Conservation (phyloP, 2,113 vertebrate genomes). For the Scomber scombrus region DNA sequence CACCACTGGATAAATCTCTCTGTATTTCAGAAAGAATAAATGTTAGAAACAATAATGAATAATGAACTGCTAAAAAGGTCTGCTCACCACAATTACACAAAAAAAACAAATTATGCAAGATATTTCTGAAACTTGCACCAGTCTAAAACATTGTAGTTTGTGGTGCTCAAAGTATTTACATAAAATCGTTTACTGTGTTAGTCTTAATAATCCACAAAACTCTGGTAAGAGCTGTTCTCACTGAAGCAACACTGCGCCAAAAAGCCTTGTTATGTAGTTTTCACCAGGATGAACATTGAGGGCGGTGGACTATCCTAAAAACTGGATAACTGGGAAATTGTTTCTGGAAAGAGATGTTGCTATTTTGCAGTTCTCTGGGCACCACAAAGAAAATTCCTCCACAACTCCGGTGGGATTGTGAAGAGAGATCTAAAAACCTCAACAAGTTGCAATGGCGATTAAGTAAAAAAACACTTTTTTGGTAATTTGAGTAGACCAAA, state of each 20-base stretch:
- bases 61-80: neutral
- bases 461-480: too few relatives aligned
- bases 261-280: neutral
- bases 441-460: too few relatives aligned
- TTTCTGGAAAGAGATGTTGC: neutral
- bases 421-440: too few relatives aligned
- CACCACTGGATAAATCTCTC: too few relatives aligned
- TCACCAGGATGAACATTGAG: neutral
- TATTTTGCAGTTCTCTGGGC: too few relatives aligned
- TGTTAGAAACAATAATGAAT: neutral
- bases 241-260: neutral
- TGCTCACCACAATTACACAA: neutral
- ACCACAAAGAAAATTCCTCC: too few relatives aligned
- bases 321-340: slow-evolving; percentile 1
- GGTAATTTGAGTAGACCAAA: too few relatives aligned
- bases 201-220: neutral
- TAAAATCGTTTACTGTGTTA: neutral
- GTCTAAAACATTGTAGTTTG: neutral
- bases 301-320: neutral
- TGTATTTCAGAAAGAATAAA: neutral
- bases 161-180: neutral
- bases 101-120: neutral
- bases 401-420: too few relatives aligned
- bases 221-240: neutral
- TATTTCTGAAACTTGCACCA: neutral